phyloP scores from a whole-genome alignment of 2,888 invertebrate genomes.

The Eledone cirrhosa region DNA sequence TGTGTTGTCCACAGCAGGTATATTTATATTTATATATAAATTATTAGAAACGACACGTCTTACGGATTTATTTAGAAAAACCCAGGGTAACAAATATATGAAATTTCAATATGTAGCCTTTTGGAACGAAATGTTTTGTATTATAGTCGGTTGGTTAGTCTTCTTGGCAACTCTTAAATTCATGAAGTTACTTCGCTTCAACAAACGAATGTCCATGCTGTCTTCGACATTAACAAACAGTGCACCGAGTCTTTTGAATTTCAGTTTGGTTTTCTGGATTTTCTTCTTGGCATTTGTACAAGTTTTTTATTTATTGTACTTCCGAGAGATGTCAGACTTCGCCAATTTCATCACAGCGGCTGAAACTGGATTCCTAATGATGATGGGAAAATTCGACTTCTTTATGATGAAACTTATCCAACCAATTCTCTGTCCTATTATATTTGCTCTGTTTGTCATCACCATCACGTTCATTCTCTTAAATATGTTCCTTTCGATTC shows the following conservation, averaged over 20 bases:
- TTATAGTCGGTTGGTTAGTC: slow-evolving; percentile 68
- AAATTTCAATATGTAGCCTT: slow-evolving; percentile 67
- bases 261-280: slow-evolving; percentile 64
- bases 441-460: slow-evolving; percentile 61
- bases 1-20: slow-evolving; percentile 57
- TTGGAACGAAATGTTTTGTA: slow-evolving; percentile 68
- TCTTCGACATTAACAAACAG: slow-evolving; percentile 59
- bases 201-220: slow-evolving; percentile 63
- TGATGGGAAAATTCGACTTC: slow-evolving; percentile 66
- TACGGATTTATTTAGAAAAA: slow-evolving; percentile 65
- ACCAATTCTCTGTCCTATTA: slow-evolving; percentile 54
- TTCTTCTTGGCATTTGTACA: slow-evolving; percentile 66
- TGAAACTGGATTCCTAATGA: slow-evolving; percentile 64
- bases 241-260: slow-evolving; percentile 57
- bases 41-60: slow-evolving; percentile 60
- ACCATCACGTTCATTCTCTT: slow-evolving; percentile 64
- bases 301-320: slow-evolving; percentile 63
- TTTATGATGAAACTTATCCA: slow-evolving; percentile 57
- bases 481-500: slow-evolving; percentile 66
- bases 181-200: slow-evolving; percentile 69
- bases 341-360: slow-evolving; percentile 47
- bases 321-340: slow-evolving; percentile 49
- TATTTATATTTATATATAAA: slow-evolving; percentile 63
- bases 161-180: slow-evolving; percentile 70
- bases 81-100: slow-evolving; percentile 63